Evolutionary conservation across 2,888 invertebrate genomes (phyloP).

Genomic region (Idaea straminata): DNA sequence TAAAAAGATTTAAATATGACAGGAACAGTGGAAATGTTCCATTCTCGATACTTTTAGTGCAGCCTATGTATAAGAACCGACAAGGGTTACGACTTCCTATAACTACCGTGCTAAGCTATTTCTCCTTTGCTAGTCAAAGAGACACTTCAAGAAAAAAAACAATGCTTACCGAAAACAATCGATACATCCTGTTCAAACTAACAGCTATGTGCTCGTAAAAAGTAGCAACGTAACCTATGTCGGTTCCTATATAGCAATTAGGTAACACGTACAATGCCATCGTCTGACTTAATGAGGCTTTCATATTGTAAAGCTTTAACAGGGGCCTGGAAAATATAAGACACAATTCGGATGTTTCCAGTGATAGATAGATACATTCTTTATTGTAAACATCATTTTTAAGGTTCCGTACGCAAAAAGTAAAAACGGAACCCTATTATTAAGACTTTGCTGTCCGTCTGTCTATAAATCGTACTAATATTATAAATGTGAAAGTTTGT

Average conservation of each 20-base stretch:
- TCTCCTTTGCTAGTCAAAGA: too few species aligned
- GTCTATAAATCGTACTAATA: too few species aligned
- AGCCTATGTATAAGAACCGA: too few species aligned
- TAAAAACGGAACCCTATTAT: slow-evolving; percentile 4
- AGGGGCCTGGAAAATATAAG: slow-evolving; percentile 25
- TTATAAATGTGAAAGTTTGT: too few species aligned
- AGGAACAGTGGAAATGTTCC: too few species aligned
- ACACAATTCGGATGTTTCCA: not conserved
- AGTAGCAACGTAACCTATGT: slow-evolving; percentile 40
- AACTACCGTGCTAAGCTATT: too few species aligned
- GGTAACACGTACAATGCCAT: slow-evolving; percentile 43
- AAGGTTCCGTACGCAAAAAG: not conserved
- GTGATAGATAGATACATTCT: not conserved
- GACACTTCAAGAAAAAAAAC: too few species aligned
- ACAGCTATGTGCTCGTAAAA: slow-evolving; percentile 51
- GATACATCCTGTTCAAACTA: not conserved
- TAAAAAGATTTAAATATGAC: too few species aligned
- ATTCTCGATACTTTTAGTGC: too few species aligned
- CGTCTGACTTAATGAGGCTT: slow-evolving; percentile 42
- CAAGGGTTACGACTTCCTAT: too few species aligned
- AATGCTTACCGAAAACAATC: not conserved
- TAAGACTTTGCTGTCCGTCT: not conserved
- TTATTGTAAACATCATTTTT: too few species aligned
- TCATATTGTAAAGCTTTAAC: slow-evolving; percentile 31
- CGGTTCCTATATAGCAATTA: slow-evolving; percentile 35